phyloP scores from a whole-genome alignment of 2,113 vertebrate species.

The Genyomyrus donnyi region DNA sequence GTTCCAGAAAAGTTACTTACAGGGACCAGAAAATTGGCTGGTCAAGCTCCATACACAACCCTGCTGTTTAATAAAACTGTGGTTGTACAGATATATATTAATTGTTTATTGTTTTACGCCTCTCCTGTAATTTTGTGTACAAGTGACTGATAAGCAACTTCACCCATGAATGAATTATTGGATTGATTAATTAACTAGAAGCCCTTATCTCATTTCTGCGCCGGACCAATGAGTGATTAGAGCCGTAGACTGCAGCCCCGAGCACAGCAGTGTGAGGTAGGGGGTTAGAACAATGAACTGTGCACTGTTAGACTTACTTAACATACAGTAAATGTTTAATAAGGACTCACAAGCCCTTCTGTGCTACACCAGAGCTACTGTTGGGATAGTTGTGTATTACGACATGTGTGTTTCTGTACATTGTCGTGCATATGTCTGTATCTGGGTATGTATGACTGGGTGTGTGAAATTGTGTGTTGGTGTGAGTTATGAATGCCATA shows the following conservation, averaged over 20 bases:
- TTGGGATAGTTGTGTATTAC: neutral
- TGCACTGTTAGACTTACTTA: neutral
- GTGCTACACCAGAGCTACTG: neutral
- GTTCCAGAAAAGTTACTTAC: neutral
- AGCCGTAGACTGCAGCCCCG: neutral
- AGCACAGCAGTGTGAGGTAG: neutral
- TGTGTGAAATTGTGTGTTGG: neutral
- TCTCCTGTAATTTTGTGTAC: neutral
- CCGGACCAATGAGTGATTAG: neutral
- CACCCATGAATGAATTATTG: neutral
- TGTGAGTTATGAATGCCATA: neutral
- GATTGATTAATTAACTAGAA: neutral
- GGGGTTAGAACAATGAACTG: neutral
- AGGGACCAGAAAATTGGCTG: neutral
- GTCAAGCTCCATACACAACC: neutral
- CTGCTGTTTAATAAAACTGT: neutral
- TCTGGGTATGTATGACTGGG: neutral
- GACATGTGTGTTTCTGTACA: neutral
- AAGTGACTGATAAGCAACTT: neutral
- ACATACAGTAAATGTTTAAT: conserved; percentile 8
- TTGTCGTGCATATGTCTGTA: conserved; percentile 5
- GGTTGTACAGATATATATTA: neutral
- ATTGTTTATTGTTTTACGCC: neutral
- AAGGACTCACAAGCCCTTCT: neutral
- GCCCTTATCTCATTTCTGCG: neutral